A percentile compares a stretch with the other conserved stretches of the same genome.
These are phyloP conservation scores for Hesperophylax magnus DNA, from an alignment of 1,140 invertebrate species.

Conservation along the genomic window DNA sequence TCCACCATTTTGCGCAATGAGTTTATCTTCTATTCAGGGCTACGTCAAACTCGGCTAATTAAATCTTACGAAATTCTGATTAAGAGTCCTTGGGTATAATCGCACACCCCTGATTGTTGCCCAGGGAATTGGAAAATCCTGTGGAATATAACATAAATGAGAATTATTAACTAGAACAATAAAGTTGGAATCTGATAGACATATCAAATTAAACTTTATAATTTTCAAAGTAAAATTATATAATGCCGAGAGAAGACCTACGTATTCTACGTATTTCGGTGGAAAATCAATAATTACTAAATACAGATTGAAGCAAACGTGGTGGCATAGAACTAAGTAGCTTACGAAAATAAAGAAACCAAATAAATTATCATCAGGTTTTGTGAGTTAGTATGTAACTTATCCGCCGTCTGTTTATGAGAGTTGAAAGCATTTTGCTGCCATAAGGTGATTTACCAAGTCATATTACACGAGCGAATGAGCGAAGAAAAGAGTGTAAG, in stretches of 20 bases:
- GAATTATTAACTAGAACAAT: conserved; percentile 16
- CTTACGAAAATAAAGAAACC: no score
- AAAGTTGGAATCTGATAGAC: conserved; percentile 28
- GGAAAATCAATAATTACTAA: no score
- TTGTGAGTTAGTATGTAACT: no score
- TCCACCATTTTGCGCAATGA: conserved; percentile 1
- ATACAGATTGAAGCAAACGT: no score
- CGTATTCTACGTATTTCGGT: background rate
- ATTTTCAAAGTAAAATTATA: conserved; percentile 23
- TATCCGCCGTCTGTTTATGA: no score
- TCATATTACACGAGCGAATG: no score
- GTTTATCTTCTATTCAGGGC: background rate
- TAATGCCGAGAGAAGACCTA: background rate
- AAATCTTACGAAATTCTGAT: conserved; percentile 29
- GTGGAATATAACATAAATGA: conserved; percentile 13
- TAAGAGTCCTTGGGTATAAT: conserved; percentile 21
- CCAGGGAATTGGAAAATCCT: conserved; percentile 27
- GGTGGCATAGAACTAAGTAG: no score
- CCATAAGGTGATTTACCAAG: no score
- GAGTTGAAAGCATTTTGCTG: no score
- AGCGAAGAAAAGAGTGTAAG: no score
- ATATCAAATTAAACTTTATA: conserved; percentile 33
- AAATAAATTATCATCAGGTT: no score
- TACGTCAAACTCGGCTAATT: conserved; percentile 14
- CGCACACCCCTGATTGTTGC: conserved; percentile 11